Evolutionary conservation across 2,797 vertebrate species (phyloP), one percentile per base, ranked within the genome.

Genomic region (Novumbra hubbsi): DNA sequence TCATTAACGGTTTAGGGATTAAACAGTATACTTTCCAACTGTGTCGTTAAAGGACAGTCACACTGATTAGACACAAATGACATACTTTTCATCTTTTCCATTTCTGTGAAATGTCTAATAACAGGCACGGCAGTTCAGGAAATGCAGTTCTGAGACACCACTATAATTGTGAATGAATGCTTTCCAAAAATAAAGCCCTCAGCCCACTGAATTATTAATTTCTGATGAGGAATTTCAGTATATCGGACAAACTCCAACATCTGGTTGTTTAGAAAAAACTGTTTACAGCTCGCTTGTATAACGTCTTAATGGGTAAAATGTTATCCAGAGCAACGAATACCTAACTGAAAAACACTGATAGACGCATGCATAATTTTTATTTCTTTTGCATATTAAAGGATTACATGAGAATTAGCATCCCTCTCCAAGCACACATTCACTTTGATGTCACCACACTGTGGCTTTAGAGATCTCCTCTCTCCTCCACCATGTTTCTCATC

Each of bases 381-480:
- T 64, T n/a, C 34, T 15, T 24, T n/a, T 65, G 60, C 49, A 60
- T 27, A 60, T 64, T 41, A 70, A 55, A 30, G 66, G 52, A 71
- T 68, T 74, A 63, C 9, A 62, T 62, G 15, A 1, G 71, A 79
- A 76, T 74, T 27, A 74, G 73, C 34, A 63, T 67, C 73, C 5
- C 57, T 76, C 76, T 49, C 49, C 34, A 60, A 77, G 74, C 66
- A 24, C 71, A 62, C 82, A 69, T 63, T 73, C 38, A 65, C 77
- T 88, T 84, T 83, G 68, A 87, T 84, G 76, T 50, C 73, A 76
- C 73, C 27, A 6, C 57, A 11, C 48, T 21, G 73, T 21, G 73
- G 82, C 74, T 71, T 41, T 72, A 75, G 84, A 77, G 80, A 79
- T 21, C 68, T 55, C 45, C 7, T 27, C 63, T 57, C 55, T 60